Percentiles rank a stretch among this genome's conserved stretches.
Conservation (phyloP, 2,888 invertebrate species). For the Noctua fimbriata region DNA sequence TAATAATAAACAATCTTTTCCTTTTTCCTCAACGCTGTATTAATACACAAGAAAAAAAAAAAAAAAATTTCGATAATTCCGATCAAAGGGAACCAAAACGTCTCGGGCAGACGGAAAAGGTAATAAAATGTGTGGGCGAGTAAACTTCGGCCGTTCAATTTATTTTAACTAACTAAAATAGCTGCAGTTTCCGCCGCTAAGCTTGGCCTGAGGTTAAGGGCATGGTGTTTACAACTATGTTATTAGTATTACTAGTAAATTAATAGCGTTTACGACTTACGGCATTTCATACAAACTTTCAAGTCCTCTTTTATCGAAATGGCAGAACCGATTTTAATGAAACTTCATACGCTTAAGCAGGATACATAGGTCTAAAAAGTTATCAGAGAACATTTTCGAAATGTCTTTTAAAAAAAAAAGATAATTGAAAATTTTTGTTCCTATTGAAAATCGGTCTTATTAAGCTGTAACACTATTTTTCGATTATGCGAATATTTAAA, state of each 20-base stretch:
- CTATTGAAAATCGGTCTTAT: no score
- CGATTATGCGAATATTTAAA: no score
- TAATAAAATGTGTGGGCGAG: conserved; percentile 75
- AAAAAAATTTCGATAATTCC: conserved; percentile 67
- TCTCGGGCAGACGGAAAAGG: conserved; percentile 71
- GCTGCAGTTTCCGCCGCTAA: conserved; percentile 75
- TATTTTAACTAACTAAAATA: conserved; percentile 84
- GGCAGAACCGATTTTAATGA: no score
- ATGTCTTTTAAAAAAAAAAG: no score
- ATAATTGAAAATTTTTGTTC: no score
- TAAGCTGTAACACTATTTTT: no score
- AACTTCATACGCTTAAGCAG: no score
- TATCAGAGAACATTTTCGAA: no score
- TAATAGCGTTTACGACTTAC: no score
- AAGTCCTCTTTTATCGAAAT: no score
- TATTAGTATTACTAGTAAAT: conserved; percentile 22
- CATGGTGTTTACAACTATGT: conserved; percentile 56
- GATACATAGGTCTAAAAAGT: no score
- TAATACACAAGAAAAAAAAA: conserved; percentile 30
- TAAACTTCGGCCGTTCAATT: conserved; percentile 75
- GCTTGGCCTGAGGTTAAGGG: conserved; percentile 67
- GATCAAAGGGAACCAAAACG: conserved; percentile 72
- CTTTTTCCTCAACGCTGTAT: conserved; percentile 3
- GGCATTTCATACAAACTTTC: no score
- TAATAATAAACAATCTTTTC: conserved; percentile 3